Evolutionary conservation across 2,888 invertebrate species (phyloP).

Genomic region (Conchocele bisecta): DNA sequence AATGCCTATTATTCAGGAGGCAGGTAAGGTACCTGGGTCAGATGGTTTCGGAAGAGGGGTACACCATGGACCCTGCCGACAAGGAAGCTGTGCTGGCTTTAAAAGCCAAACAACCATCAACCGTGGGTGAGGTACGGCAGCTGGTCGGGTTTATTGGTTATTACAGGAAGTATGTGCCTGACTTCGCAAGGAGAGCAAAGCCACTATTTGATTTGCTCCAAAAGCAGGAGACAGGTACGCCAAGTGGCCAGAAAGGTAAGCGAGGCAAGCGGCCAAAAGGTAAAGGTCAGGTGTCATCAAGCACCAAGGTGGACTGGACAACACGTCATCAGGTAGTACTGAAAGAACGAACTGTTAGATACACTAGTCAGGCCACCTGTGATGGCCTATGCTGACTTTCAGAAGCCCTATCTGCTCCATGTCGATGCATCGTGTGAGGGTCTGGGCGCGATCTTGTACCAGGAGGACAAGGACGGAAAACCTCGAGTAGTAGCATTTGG

Average conservation of each 20-base stretch:
- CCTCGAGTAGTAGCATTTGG: constrained; percentile 2
- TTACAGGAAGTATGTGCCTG: constrained; percentile 43
- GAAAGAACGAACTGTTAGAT: constrained; percentile 17
- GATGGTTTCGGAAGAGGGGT: constrained; percentile 39
- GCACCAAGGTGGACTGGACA: constrained; percentile 12
- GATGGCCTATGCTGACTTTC: constrained; percentile 29
- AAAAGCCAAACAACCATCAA: constrained; percentile 24
- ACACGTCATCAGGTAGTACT: constrained; percentile 15
- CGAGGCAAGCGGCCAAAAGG: neutral
- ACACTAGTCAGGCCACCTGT: constrained; percentile 15
- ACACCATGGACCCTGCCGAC: constrained; percentile 44
- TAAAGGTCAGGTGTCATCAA: constrained; percentile 15
- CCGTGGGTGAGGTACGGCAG: constrained; percentile 44
- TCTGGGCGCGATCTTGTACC: constrained; percentile 32
- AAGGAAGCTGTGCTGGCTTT: constrained; percentile 32
- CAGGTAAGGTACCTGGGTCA: constrained; percentile 55
- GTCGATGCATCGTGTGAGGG: constrained; percentile 27
- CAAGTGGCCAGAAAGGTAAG: constrained; percentile 19
- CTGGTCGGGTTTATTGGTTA: constrained; percentile 39
- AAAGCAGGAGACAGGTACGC: neutral
- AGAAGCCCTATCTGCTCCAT: constrained; percentile 25
- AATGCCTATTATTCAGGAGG: constrained; percentile 50
- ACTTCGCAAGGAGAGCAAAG: constrained; percentile 42
- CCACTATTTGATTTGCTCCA: constrained; percentile 48
- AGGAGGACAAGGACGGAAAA: neutral